Conservation (phyloP, 2,888 invertebrate species). For the Torymus aiolomorphi region DNA sequence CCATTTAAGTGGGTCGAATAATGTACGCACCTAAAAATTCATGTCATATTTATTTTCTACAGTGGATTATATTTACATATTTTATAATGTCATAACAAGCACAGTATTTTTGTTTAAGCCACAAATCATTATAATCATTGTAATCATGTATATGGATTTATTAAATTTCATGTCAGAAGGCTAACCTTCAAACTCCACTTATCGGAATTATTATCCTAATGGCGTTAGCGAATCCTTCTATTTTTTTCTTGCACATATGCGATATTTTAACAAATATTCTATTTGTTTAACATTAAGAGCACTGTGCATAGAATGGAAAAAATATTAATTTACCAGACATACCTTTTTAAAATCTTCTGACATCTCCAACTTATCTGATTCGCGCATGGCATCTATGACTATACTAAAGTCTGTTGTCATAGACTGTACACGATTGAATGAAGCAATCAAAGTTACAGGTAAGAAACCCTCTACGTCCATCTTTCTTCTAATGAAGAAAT, state of each 20-base stretch:
- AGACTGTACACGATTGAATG: constrained; percentile 94
- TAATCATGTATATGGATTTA: background rate
- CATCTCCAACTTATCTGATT: constrained; percentile 91
- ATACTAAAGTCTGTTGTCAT: constrained; percentile 90
- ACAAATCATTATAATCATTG: no score
- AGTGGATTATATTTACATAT: constrained; percentile 18
- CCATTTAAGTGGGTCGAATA: constrained; percentile 90
- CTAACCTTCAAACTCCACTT: constrained; percentile 72
- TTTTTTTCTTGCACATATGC: constrained; percentile 66
- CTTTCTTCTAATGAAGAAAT: constrained; percentile 96
- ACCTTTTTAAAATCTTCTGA: constrained; percentile 84
- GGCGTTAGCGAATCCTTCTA: constrained; percentile 72
- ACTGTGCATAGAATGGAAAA: constrained; percentile 58
- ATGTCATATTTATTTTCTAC: constrained; percentile 9
- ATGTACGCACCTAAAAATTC: constrained; percentile 84
- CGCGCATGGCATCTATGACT: constrained; percentile 89
- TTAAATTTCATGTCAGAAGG: constrained; percentile 64
- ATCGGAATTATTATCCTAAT: constrained; percentile 66
- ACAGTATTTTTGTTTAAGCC: no score
- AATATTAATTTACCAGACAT: constrained; percentile 32
- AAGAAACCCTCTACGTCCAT: constrained; percentile 97
- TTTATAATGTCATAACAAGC: background rate
- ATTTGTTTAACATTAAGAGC: constrained; percentile 21
- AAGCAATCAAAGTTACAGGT: constrained; percentile 94
- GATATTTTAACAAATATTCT: constrained; percentile 20